phyloP scores from a whole-genome alignment of 2,888 invertebrate species.

The Athetis lepigone region DNA sequence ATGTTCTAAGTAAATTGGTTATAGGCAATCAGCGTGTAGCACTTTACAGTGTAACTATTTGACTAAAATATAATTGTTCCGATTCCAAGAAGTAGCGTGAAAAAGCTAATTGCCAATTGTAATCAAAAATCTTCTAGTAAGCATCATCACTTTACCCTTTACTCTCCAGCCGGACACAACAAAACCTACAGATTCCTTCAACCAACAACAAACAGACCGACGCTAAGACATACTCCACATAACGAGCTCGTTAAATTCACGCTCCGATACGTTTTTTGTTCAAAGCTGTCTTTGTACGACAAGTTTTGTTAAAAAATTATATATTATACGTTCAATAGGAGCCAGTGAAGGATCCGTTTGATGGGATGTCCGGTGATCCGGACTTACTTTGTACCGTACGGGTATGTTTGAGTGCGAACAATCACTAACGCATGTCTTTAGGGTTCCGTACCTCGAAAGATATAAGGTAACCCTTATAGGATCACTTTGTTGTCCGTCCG shows the following conservation, averaged over 20 bases:
- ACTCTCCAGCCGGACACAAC: not conserved
- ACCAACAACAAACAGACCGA: slow-evolving; percentile 20
- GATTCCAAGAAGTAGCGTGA: too few species aligned
- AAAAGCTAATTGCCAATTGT: too few species aligned
- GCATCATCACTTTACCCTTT: too few species aligned
- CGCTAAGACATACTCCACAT: slow-evolving; percentile 21
- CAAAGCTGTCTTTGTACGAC: slow-evolving; percentile 44
- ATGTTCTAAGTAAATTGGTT: too few species aligned
- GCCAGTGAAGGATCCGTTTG: slow-evolving; percentile 9
- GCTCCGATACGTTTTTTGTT: slow-evolving; percentile 62
- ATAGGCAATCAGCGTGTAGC: too few species aligned
- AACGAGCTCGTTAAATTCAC: slow-evolving; percentile 60
- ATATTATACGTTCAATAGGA: slow-evolving; percentile 8
- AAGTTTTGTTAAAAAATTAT: slow-evolving; percentile 59
- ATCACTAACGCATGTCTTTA: too few species aligned
- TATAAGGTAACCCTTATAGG: too few species aligned
- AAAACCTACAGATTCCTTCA: not conserved
- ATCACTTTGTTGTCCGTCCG: too few species aligned
- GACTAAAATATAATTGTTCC: too few species aligned
- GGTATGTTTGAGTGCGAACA: slow-evolving; percentile 18
- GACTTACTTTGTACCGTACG: slow-evolving; percentile 3
- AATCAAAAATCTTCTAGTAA: too few species aligned
- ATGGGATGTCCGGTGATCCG: slow-evolving; percentile 18
- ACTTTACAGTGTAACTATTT: too few species aligned
- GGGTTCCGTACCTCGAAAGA: too few species aligned